phyloP scores from a whole-genome alignment of 1,140 invertebrate species.

The Venustaconcha ellipsiformis region DNA sequence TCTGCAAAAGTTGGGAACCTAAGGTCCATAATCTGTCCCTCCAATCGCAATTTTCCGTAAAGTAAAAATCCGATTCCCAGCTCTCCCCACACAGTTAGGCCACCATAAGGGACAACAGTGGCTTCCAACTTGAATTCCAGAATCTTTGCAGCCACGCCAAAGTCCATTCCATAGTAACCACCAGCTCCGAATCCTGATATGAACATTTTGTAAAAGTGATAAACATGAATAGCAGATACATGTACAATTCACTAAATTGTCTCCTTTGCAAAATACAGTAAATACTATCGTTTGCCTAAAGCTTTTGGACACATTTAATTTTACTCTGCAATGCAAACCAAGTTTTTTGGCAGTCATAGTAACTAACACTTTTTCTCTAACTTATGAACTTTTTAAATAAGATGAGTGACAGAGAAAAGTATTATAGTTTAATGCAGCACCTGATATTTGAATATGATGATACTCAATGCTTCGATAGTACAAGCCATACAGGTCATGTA shows the following conservation, averaged over 20 bases:
- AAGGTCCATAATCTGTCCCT: slow-evolving; percentile 41
- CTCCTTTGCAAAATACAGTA: no score
- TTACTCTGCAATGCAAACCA: not conserved
- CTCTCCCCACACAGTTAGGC: slow-evolving; percentile 32
- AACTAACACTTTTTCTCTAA: not conserved
- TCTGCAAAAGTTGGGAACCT: slow-evolving; percentile 46
- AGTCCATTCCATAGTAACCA: slow-evolving; percentile 46
- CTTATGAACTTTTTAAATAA: no score
- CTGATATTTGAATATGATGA: no score
- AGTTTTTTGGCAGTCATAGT: not conserved
- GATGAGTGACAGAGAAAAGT: no score
- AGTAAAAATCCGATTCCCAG: slow-evolving; percentile 34
- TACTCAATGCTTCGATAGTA: no score
- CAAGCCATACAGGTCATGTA: no score
- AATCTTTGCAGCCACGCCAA: slow-evolving; percentile 40
- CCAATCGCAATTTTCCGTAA: slow-evolving; percentile 40
- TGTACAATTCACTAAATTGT: not conserved
- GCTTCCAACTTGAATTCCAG: slow-evolving; percentile 30
- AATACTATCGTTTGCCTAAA: not conserved
- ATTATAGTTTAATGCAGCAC: no score
- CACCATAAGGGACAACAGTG: slow-evolving; percentile 34
- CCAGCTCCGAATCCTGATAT: slow-evolving; percentile 44
- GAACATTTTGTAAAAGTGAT: not conserved
- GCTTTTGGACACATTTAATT: not conserved
- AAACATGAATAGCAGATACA: not conserved